A percentile compares a stretch with the other conserved stretches of the same genome.
phyloP scores from a whole-genome alignment of 2,888 invertebrate genomes.

The Cerceris ruficornis region DNA sequence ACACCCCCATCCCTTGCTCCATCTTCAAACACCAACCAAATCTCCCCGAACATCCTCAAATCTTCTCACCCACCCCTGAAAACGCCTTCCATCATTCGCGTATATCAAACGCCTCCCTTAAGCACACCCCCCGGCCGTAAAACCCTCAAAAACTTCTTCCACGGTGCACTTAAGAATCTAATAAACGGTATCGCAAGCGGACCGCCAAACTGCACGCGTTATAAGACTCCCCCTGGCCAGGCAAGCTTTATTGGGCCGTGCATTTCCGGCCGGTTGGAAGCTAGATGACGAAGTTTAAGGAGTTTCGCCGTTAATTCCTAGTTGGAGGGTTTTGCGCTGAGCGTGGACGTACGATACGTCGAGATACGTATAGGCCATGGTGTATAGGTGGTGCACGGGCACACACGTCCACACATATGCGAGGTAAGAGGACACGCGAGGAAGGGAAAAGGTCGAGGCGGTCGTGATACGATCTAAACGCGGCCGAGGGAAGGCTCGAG shows the following conservation, averaged over 20 bases:
- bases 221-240: slow-evolving; percentile 32
- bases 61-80: too few relatives aligned
- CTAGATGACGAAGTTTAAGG: slow-evolving; percentile 53
- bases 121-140: background rate
- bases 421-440: slow-evolving; percentile 8
- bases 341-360: slow-evolving; percentile 3
- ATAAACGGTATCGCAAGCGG: slow-evolving; percentile 61
- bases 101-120: background rate
- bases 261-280: slow-evolving; percentile 16
- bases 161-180: slow-evolving; percentile 61
- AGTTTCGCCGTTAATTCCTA: slow-evolving; percentile 58
- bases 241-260: slow-evolving; percentile 46
- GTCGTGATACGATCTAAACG: slow-evolving; percentile 34
- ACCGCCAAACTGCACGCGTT: slow-evolving; percentile 24
- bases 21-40: too few relatives aligned
- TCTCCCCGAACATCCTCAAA: too few relatives aligned
- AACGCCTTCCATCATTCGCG: background rate
- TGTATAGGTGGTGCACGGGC: too few relatives aligned
- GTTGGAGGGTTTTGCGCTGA: slow-evolving; percentile 41
- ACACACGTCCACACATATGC: too few relatives aligned
- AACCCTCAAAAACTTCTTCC: slow-evolving; percentile 32
- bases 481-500: slow-evolving; percentile 11
- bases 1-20: too few relatives aligned
- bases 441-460: slow-evolving; percentile 2
- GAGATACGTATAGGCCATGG: too few relatives aligned